phyloP scores from a whole-genome alignment of 2,888 invertebrate species.

The Nasonia oneida region DNA sequence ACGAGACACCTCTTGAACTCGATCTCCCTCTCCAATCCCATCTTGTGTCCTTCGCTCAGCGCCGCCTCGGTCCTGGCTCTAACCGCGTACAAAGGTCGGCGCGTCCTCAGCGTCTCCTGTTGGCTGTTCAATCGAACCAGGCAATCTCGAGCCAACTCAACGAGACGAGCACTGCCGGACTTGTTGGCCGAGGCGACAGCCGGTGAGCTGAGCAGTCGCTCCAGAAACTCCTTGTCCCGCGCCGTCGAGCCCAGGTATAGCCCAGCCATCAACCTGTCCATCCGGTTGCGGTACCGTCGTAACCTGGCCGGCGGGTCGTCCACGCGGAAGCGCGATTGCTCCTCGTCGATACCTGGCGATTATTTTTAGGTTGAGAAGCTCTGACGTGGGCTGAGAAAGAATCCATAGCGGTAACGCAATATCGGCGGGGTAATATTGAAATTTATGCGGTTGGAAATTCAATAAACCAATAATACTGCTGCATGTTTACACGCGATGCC shows the following conservation, averaged over 20 bases:
- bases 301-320: constrained; percentile 67
- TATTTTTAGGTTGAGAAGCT: not conserved
- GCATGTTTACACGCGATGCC: not conserved
- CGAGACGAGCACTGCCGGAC: constrained; percentile 73
- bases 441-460: constrained; percentile 9
- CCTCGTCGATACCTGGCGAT: constrained; percentile 71
- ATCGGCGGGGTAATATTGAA: not conserved
- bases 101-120: constrained; percentile 78
- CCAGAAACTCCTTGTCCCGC: constrained; percentile 78
- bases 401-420: not conserved
- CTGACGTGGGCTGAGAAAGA: not conserved
- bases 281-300: constrained; percentile 59
- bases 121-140: constrained; percentile 74
- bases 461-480: not conserved
- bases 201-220: constrained; percentile 72
- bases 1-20: constrained; percentile 72
- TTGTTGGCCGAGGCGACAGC: constrained; percentile 76
- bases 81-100: constrained; percentile 79
- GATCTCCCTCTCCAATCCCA: constrained; percentile 72
- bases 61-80: constrained; percentile 75
- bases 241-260: constrained; percentile 79
- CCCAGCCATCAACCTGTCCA: constrained; percentile 74
- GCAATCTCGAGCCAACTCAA: constrained; percentile 71
- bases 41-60: constrained; percentile 72
- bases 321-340: constrained; percentile 70